phyloP scores from a whole-genome alignment of 2,888 invertebrate species.

The Nomada fabriciana region DNA sequence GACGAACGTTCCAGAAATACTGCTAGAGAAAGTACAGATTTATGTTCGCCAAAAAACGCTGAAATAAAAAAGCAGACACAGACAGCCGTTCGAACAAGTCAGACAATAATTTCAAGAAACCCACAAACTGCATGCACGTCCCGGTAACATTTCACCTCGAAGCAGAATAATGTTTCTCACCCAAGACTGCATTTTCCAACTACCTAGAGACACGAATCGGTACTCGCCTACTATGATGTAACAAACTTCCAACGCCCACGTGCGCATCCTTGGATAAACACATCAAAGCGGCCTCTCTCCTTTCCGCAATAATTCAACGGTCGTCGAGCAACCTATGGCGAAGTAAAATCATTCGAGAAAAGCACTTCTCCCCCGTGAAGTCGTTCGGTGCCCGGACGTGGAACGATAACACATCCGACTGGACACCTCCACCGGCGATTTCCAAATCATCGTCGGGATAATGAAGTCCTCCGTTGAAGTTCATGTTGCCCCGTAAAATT shows the following conservation, averaged over 20 bases:
- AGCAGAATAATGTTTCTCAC: too few relatives aligned
- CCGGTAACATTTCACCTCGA: too few relatives aligned
- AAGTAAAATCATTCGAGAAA: not conserved
- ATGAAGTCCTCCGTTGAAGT: constrained; percentile 35
- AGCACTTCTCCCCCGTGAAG: not conserved
- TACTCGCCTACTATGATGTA: not conserved
- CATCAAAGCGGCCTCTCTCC: not conserved
- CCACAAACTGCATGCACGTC: too few relatives aligned
- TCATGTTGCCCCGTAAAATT: constrained; percentile 33
- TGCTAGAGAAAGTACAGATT: not conserved
- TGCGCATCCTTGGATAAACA: constrained; percentile 9
- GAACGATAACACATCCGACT: constrained; percentile 7
- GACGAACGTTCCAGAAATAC: not conserved
- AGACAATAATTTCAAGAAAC: not conserved
- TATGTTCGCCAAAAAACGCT: not conserved
- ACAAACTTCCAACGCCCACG: constrained; percentile 1
- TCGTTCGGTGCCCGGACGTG: not conserved
- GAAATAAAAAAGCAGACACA: not conserved
- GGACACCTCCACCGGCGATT: not conserved
- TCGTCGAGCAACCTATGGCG: not conserved
- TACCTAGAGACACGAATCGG: too few relatives aligned
- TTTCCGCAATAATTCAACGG: constrained; percentile 14
- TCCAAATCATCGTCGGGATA: constrained; percentile 37
- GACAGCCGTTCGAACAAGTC: not conserved
- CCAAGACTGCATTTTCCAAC: too few relatives aligned